Base-by-base conservation (phyloP, 2,888 invertebrate genomes). In the Hyposoter didymator region DNA sequence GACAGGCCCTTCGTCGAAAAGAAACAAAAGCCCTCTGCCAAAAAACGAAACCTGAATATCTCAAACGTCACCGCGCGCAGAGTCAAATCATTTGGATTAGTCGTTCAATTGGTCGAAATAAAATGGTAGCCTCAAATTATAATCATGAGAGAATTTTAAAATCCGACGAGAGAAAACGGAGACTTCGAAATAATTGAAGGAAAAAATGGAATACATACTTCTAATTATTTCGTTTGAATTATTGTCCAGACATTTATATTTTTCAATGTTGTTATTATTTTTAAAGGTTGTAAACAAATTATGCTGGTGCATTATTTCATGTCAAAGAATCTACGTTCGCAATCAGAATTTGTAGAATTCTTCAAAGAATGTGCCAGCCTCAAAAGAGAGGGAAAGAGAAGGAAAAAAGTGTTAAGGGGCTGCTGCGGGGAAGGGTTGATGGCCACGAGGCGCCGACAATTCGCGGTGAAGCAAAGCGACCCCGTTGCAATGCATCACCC, bases 401-500 rank as follows among this genome's bases (percentile, higher is more conserved):
- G 47, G 55, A 17, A 75, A 78, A 66, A 81, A 47, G n/a, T 28
- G 69, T 45, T 69, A 28, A 8, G 28, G 14, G 69, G 43, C 19
- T 47, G 32, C 64, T 47, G 32, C 64, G 74, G 67, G 55, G 64
- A 67, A 79, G 78, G 69, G 67, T 78, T 80, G 88, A 88, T 88
- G 89, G 89, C 88, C 88, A 88, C 89, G 87, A 88, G 91, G 91
- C 91, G 92, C 91, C 91, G 90, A 91, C 90, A 89, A 91, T 92
- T 91, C 90, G 91, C 89, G 90, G 91, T 91, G 89, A 90, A 89
- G 89, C 90, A 89, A 86, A 88, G 88, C 91, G 89, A 91, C 91
- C 91, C 90, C 89, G 88, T 89, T 89, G 90, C 90, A 88, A 92
- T 92, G 91, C 90, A 92, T 92, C 92, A 92, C 89, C 85, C 92